Evolutionary conservation across 2,797 vertebrate genomes (phyloP).

Genomic region (Paguma larvata): DNA sequence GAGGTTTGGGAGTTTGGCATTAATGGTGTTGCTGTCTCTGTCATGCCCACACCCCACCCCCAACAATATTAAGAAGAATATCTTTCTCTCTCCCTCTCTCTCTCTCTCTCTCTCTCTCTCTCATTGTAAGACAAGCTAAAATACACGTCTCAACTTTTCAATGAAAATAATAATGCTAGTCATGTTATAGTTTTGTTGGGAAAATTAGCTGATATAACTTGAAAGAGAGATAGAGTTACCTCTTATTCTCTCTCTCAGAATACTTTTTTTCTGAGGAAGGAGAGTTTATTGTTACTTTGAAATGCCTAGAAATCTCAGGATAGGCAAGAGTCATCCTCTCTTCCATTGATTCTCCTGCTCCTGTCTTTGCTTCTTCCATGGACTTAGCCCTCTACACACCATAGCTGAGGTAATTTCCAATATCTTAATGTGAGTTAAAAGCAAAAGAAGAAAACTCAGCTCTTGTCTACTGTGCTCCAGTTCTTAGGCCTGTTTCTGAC

Average conservation of each 20-base stretch:
- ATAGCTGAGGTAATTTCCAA: not conserved
- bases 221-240: not conserved
- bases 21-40: not conserved
- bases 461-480: not conserved
- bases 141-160: not conserved
- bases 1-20: not conserved
- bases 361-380: not conserved
- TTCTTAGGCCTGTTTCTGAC: not conserved
- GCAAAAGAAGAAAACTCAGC: not conserved
- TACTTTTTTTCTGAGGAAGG: not conserved
- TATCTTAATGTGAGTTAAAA: not conserved
- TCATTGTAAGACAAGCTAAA: not conserved
- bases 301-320: not conserved
- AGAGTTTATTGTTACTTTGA: not conserved
- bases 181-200: not conserved
- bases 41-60: not conserved
- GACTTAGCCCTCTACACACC: not conserved
- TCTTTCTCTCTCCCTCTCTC: not conserved
- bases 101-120: not conserved
- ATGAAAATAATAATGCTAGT: not conserved
- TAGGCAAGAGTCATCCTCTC: not conserved
- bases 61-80: not conserved
- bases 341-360: not conserved
- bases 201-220: conserved; percentile 16
- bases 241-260: not conserved